A percentile compares a stretch with the other conserved stretches of the same genome.
Evolutionary conservation across 2,888 invertebrate genomes (phyloP).

Genomic region (Eupithecia subfuscata): DNA sequence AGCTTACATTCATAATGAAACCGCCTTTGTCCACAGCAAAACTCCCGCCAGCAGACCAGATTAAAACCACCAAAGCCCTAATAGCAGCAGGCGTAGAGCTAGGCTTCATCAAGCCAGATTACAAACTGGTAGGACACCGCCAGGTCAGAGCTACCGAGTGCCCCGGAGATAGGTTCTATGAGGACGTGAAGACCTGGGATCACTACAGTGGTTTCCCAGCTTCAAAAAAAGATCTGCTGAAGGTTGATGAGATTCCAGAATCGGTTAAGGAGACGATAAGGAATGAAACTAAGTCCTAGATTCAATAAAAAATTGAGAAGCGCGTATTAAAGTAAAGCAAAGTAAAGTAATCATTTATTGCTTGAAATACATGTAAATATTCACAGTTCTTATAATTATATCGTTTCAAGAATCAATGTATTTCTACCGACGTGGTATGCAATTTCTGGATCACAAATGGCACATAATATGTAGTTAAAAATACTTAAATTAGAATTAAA

Average conservation of each 20-base stretch:
- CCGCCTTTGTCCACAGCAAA: conserved; percentile 44
- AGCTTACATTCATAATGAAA: not conserved
- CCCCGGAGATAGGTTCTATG: conserved; percentile 85
- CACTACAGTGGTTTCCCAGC: conserved; percentile 72
- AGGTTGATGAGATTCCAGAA: conserved; percentile 52
- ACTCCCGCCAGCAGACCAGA: conserved; percentile 84
- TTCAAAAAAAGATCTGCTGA: conserved; percentile 51
- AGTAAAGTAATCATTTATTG: too few species aligned
- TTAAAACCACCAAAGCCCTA: conserved; percentile 82
- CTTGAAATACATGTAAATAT: too few species aligned
- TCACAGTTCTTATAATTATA: too few species aligned
- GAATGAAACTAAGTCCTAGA: conserved; percentile 24
- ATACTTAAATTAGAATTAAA: too few species aligned
- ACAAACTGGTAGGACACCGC: conserved; percentile 50
- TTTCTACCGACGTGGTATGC: too few species aligned
- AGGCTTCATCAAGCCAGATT: conserved; percentile 82
- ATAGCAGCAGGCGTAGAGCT: conserved; percentile 85
- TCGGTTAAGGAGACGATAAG: conserved; percentile 40
- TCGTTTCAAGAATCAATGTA: too few species aligned
- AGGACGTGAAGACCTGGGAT: conserved; percentile 85
- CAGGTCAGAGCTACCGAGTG: conserved; percentile 83
- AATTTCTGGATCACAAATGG: too few species aligned
- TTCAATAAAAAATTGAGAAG: too few species aligned
- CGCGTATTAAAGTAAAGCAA: too few species aligned
- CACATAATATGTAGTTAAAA: too few species aligned